Evolutionary conservation across 2,888 invertebrate genomes (phyloP), one percentile per base, ranked within the genome.

Genomic region (Apeira syringaria): DNA sequence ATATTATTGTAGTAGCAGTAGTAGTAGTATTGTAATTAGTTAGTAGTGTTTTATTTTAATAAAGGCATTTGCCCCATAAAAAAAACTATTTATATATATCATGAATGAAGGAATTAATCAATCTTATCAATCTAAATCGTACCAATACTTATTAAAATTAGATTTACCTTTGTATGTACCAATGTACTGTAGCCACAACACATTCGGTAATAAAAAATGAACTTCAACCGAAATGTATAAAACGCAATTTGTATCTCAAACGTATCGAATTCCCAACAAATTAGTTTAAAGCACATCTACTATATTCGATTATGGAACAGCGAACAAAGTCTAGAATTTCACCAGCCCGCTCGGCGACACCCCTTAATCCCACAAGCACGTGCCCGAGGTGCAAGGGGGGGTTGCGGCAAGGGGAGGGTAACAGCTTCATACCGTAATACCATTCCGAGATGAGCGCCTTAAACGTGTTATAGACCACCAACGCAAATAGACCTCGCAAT

Each of bases 371-470:
- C 56, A 56, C 52, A 45, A 72, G 70, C 75, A 76, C 78, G 79
- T 74, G 72, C 60, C 66, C 44, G 46, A 68, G 76, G 72, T 68
- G 74, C 62, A 57, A 66, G 54, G 72, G 65, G 56, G 39, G 54
- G 60, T 47, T 38, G 53, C 45, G 17, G 30, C 0, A 7, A 11
- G 58, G 59, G 52, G 60, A 47, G 67, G 63, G 67, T 61, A 67
- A 64, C 68, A 61, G 69, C 73, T 66, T 77, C 76, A 75, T 77
- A 67, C 79, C 69, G 76, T 88, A 87, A 88, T 85, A 79, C 86
- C 84, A 86, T 87, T 87, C 75, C 78, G 85, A 86, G 87, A 88
- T 85, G 87, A 87, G 76, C 79, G 84, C 81, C 86, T 87, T 86
- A 87, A 87, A 85, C 74, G 69, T 65, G 80, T 88, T 87, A 86